Base-by-base conservation (phyloP, 2,888 invertebrate genomes). In the Dryomyza anilis region DNA sequence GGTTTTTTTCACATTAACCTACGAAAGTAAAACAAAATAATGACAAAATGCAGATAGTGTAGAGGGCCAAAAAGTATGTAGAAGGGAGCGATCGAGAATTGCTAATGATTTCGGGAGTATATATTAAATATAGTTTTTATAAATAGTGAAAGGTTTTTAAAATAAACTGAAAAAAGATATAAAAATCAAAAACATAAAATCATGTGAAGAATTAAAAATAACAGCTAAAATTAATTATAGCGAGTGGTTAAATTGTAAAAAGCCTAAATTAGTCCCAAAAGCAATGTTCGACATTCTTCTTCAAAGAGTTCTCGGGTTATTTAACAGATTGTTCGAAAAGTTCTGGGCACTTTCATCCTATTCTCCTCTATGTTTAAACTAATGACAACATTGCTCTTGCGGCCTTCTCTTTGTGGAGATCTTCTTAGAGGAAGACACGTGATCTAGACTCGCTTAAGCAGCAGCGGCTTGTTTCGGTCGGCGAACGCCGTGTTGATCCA, bases 401-500 rank as follows among this genome's bases (percentile, higher is more conserved):
- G 33, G 25, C 21, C 19, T 53, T 29, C 19, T 45, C 43, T 48
- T 52, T 16, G 21, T 27, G 30, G 39, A 57, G 29, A n/a, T n/a
- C n/a, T n/a, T n/a, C n/a, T n/a, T n/a, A n/a, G n/a, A n/a, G n/a
- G n/a, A n/a, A n/a, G n/a, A n/a, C n/a, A n/a, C n/a, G 21, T 57
- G 53, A 23, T 36, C 14, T 69, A 71, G 67, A 69, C 68, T 65
- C 68, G 53, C 23, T 65, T 68, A 46, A 70, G 64, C 1, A 71
- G 62, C 25, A 71, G 71, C 0, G 80, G 80, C 70, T 78, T 80
- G 69, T 71, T 80, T 65, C 76, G 75, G 6, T 78, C 73, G 16
- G 76, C 76, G 48, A 81, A 82, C 63, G 76, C 76, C 46, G 74
- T 73, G 67, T 81, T 80, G 57, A 84, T 81, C 88, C 88, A 88